A percentile compares a stretch with the other conserved stretches of the same genome.
Conservation (phyloP, 2,888 invertebrate genomes). For the Suillia variegata region DNA sequence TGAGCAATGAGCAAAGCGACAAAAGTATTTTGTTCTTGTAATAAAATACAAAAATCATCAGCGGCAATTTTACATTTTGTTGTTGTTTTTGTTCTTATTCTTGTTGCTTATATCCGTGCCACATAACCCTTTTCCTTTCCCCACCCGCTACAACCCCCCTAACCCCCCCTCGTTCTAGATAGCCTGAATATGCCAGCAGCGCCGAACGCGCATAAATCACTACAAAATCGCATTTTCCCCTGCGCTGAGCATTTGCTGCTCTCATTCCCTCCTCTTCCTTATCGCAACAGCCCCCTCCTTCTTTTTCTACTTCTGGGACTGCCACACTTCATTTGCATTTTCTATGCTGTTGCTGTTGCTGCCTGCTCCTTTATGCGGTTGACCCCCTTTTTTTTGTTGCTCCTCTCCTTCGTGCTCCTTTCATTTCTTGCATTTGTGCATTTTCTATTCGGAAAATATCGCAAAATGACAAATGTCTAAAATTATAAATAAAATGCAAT, state of each 20-base stretch:
- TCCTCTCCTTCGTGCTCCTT: not conserved
- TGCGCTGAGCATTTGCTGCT: not conserved
- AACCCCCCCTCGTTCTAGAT: too few relatives aligned
- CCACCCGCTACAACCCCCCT: too few relatives aligned
- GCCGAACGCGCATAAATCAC: not conserved
- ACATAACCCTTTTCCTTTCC: too few relatives aligned
- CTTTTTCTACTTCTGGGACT: not conserved
- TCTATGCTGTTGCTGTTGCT: not conserved
- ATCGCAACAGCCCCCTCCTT: not conserved
- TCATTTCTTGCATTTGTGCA: not conserved
- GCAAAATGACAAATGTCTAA: not conserved
- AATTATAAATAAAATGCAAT: conserved; percentile 1
- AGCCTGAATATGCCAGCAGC: not conserved
- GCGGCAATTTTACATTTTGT: not conserved
- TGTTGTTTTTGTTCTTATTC: too few relatives aligned
- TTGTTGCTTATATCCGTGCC: too few relatives aligned
- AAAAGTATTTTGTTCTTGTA: not conserved
- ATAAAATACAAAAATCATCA: not conserved
- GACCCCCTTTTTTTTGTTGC: not conserved
- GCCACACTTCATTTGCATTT: not conserved
- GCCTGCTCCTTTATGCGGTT: too few relatives aligned
- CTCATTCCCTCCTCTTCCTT: not conserved
- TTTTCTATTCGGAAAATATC: not conserved
- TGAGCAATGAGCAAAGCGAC: too few relatives aligned
- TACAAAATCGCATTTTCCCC: not conserved